These are phyloP conservation scores for Pseudomyrmex sp. DNA, from an alignment of 1,140 invertebrate genomes.

Conservation along the genomic window DNA sequence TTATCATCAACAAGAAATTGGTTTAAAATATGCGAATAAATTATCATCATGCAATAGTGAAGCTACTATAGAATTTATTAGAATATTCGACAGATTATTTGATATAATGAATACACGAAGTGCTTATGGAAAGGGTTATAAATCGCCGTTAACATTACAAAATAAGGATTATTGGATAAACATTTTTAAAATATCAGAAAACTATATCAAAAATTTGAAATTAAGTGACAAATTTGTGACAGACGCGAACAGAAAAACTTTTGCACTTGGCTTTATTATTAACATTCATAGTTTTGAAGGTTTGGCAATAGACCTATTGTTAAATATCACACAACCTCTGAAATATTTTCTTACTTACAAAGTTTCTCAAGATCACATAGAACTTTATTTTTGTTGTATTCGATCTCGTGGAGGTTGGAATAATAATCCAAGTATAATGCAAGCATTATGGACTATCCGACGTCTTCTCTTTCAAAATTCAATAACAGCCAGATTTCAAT, in stretches of 20 bases:
- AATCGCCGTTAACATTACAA: background rate
- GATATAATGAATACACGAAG: background rate
- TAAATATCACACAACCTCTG: background rate
- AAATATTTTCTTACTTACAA: background rate
- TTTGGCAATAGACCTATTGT: background rate
- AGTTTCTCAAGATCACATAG: background rate
- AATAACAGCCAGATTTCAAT: background rate
- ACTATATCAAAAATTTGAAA: background rate
- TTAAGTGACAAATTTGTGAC: background rate
- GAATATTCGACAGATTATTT: conserved; percentile 4
- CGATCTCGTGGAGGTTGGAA: conserved; percentile 12
- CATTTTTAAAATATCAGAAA: background rate
- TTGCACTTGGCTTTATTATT: background rate
- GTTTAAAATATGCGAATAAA: conserved; percentile 24
- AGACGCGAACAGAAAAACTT: background rate
- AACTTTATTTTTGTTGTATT: background rate
- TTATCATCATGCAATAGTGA: background rate
- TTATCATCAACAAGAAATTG: background rate
- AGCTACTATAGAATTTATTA: background rate
- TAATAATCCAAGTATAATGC: conserved; percentile 1
- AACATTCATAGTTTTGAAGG: background rate
- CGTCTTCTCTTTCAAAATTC: background rate
- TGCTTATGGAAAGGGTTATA: background rate
- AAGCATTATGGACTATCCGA: background rate
- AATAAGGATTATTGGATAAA: background rate